Percentiles rank a stretch among this genome's conserved stretches.
Evolutionary conservation across 2,888 invertebrate genomes (phyloP).

Genomic region (Scrobipalpa costella): DNA sequence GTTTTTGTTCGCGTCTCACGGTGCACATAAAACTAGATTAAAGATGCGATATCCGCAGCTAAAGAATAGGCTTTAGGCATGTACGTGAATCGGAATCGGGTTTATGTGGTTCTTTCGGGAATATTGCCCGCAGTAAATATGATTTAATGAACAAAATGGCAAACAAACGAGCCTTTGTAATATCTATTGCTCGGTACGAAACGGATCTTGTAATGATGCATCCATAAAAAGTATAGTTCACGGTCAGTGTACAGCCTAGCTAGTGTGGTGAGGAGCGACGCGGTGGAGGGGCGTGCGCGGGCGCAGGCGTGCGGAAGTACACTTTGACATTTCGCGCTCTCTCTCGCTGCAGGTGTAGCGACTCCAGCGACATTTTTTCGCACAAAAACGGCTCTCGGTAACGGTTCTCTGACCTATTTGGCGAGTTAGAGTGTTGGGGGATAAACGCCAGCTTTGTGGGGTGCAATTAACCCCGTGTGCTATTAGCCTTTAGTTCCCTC

Average conservation of each 20-base stretch:
- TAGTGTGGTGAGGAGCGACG: not conserved
- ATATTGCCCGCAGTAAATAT: not conserved
- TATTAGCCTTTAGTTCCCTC: constrained; percentile 51
- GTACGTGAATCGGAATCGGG: not conserved
- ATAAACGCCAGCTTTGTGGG: constrained; percentile 53
- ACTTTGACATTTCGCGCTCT: constrained; percentile 65
- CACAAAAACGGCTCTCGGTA: constrained; percentile 56
- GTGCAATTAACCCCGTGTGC: constrained; percentile 46
- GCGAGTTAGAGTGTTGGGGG: constrained; percentile 46
- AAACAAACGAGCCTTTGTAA: not conserved
- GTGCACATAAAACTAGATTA: constrained; percentile 54
- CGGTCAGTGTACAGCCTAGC: constrained; percentile 45
- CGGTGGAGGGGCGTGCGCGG: constrained; percentile 31
- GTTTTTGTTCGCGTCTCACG: constrained; percentile 58
- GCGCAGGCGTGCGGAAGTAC: constrained; percentile 53
- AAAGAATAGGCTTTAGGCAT: constrained; percentile 3
- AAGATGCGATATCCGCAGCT: constrained; percentile 45
- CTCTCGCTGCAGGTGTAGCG: constrained; percentile 61
- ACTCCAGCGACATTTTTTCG: constrained; percentile 54
- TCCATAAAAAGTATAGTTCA: constrained; percentile 72
- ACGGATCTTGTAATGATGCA: not conserved
- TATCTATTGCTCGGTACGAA: not conserved
- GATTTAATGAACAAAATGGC: not conserved
- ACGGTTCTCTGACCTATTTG: constrained; percentile 51
- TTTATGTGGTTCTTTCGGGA: not conserved